Percentiles rank a stretch among this genome's conserved stretches.
phyloP scores from a whole-genome alignment of 2,888 invertebrate species.

The Atrina japonica region DNA sequence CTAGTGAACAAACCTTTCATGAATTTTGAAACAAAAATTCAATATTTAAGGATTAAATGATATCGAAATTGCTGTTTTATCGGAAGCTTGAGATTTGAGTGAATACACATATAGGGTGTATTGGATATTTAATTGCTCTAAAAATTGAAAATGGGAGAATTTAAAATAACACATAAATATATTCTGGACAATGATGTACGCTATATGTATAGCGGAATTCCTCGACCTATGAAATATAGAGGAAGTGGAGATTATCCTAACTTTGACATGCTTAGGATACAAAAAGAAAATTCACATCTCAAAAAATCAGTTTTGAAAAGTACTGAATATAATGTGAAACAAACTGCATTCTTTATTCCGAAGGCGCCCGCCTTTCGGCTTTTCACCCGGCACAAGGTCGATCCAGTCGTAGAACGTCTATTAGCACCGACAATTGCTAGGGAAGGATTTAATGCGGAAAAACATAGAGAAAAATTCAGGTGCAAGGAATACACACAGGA shows the following conservation, averaged over 20 bases:
- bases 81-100: too few species aligned
- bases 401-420: slow-evolving; percentile 51
- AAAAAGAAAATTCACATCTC: slow-evolving; percentile 54
- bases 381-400: slow-evolving; percentile 48
- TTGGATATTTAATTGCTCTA: too few species aligned
- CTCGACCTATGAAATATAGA: slow-evolving; percentile 48
- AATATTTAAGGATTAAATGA: too few species aligned
- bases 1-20: too few species aligned
- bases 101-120: too few species aligned
- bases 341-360: slow-evolving; percentile 54
- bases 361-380: slow-evolving; percentile 58
- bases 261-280: slow-evolving; percentile 62
- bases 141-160: slow-evolving; percentile 48
- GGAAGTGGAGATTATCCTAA: slow-evolving; percentile 62
- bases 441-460: slow-evolving; percentile 37
- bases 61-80: too few species aligned
- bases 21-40: too few species aligned
- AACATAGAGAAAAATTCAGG: slow-evolving; percentile 29
- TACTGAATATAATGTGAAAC: slow-evolving; percentile 41
- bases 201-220: slow-evolving; percentile 62
- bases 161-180: slow-evolving; percentile 62
- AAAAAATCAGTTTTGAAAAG: slow-evolving; percentile 52
- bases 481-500: slow-evolving; percentile 42
- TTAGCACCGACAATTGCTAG: slow-evolving; percentile 47
- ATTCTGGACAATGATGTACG: slow-evolving; percentile 60